Base-by-base conservation (phyloP, 53 echinoderm and acorn worm genomes). In the Temnopleurus reevesii region DNA sequence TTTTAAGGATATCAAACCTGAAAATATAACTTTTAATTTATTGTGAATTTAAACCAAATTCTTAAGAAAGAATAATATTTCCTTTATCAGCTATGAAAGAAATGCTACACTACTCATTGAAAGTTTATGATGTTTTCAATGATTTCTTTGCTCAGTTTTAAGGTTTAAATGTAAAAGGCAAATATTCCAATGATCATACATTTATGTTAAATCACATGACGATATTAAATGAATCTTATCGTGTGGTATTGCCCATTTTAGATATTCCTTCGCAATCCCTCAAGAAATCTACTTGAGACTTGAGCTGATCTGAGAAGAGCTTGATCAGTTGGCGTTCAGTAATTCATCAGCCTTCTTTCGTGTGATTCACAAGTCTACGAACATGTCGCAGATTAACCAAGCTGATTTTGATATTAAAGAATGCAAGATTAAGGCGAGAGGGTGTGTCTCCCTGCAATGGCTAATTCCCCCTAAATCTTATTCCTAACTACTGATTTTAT, bases 401-500 rank as follows among this genome's bases (percentile, higher is more conserved):
- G 18, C 30, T 35, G 54, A 54, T 36, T 83, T 83, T 56, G 83
- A 83, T 83, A 83, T 83, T 17, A 35, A 55, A 55, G 83, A 53
- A 54, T 53, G 46, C 7, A 47, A 30, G 55, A 54, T 83, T 54
- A 55, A 36, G 55, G 6, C 54, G n/a, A 0, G 55, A 83, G 83
- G 83, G 83, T 36, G 83, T 83, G 83, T 31, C 83, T 30, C 54
- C 17, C 35, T 4, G n/a, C n/a, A 8, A 12, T 31, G 6, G 55
- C 83, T 83, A 83, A 83, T 83, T 55, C 83, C 83, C 36, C 56
- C 83, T 79, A 83, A 83, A 55, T 83, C 83, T 83, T 83, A 83
- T 83, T 83, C 83, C 9, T 55, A 83, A 83, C 83, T 83, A 83
- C 83, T 83, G 83, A 83, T 83, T 83, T 83, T 83, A 53, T 83